These are phyloP conservation scores for Nephrocerus scutellatus DNA, from an alignment of 2,888 invertebrate genomes.

Conservation along the genomic window DNA sequence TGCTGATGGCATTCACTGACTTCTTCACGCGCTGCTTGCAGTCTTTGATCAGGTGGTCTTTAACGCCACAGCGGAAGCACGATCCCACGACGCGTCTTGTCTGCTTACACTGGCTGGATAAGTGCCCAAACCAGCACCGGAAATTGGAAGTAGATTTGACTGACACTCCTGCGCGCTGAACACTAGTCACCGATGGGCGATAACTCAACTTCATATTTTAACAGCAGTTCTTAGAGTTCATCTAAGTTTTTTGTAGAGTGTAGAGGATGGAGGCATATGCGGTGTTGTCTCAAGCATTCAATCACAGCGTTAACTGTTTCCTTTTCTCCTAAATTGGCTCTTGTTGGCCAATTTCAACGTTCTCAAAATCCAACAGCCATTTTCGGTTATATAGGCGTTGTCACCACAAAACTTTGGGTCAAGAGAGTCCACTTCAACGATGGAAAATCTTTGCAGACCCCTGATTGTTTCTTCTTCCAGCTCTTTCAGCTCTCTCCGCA, in stretches of 20 bases:
- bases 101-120: slow-evolving; percentile 1
- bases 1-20: no score
- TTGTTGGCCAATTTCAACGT: no score
- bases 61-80: slow-evolving; percentile 3
- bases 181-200: background rate
- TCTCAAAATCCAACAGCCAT: no score
- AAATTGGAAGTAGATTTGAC: no score
- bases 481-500: no score
- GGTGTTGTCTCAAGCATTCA: slow-evolving; percentile 1
- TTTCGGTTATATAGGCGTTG: no score
- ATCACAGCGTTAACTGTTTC: slow-evolving; percentile 1
- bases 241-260: background rate
- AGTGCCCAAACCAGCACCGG: background rate
- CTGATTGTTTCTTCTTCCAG: no score
- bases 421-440: no score
- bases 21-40: background rate
- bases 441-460: no score
- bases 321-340: slow-evolving; percentile 1
- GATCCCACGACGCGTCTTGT: slow-evolving; percentile 1
- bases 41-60: slow-evolving; percentile 1
- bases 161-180: no score
- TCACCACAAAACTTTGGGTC: no score
- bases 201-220: slow-evolving; percentile 2
- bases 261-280: slow-evolving; percentile 1
- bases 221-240: no score